Conservation (phyloP, 1,140 invertebrate species). For the Dendrolimus kikuchii region DNA sequence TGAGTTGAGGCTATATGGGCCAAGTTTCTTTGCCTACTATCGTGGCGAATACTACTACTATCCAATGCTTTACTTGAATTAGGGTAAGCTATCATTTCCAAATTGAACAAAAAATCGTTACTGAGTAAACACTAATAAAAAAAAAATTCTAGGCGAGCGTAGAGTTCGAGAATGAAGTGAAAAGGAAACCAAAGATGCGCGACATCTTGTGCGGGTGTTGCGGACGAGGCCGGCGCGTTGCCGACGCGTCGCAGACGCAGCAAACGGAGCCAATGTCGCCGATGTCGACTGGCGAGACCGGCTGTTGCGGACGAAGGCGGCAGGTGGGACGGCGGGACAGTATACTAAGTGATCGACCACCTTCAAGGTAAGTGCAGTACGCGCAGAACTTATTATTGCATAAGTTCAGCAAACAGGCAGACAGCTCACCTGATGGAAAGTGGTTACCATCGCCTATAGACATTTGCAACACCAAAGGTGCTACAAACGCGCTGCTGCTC, state of each 20-base stretch:
- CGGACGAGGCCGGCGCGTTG: conserved; percentile 32
- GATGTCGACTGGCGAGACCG: conserved; percentile 35
- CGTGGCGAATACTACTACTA: no score
- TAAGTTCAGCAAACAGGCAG: no score
- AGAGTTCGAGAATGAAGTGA: conserved; percentile 56
- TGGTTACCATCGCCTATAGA: no score
- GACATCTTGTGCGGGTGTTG: conserved; percentile 51
- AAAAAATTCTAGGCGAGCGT: conserved; percentile 39
- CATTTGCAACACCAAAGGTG: no score
- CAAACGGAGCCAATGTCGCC: conserved; percentile 29
- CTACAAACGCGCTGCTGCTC: no score
- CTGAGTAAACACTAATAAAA: neutral
- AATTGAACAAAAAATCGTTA: no score
- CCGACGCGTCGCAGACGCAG: conserved; percentile 31
- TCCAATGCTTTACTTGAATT: no score
- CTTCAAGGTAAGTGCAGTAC: conserved; percentile 29
- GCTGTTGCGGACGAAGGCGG: conserved; percentile 45
- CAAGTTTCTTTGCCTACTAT: no score
- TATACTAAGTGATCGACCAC: conserved; percentile 54
- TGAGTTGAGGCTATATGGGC: no score
- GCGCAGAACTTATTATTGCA: no score
- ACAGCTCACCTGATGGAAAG: no score
- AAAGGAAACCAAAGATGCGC: conserved; percentile 46
- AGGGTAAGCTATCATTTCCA: no score
- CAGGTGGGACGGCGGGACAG: conserved; percentile 55